phyloP scores from a whole-genome alignment of 2,797 vertebrate species.

The Eospalax fontanierii region DNA sequence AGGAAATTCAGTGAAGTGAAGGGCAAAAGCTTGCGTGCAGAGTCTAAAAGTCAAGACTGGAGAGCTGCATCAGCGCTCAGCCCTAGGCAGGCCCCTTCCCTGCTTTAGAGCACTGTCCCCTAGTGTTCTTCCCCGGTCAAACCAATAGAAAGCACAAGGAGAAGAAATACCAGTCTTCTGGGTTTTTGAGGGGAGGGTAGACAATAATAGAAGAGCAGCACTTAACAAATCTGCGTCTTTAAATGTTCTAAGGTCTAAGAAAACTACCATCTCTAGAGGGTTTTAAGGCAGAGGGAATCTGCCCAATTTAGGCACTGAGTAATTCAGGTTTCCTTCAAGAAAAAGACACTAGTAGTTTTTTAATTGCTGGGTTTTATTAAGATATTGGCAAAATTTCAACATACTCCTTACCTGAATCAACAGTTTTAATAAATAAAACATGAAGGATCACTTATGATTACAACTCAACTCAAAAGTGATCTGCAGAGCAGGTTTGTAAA shows the following conservation, averaged over 20 bases:
- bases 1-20: background rate
- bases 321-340: conserved; percentile 81
- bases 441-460: conserved; percentile 89
- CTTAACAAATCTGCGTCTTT: background rate
- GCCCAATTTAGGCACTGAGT: conserved; percentile 21
- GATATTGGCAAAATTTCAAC: conserved; percentile 91
- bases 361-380: conserved; percentile 92
- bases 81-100: background rate
- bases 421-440: conserved; percentile 91
- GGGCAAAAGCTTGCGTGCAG: background rate
- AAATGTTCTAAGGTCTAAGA: background rate
- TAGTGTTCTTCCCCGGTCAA: background rate
- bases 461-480: conserved; percentile 87
- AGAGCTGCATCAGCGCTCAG: background rate
- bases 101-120: background rate
- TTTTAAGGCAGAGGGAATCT: background rate
- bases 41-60: background rate
- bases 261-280: background rate
- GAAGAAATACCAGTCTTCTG: background rate
- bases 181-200: background rate
- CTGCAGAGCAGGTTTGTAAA: conserved; percentile 83
- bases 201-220: background rate
- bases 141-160: background rate
- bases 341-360: conserved; percentile 86
- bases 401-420: conserved; percentile 90